Conservation (phyloP, 2,888 invertebrate species). For the Heliconius charithonia region DNA sequence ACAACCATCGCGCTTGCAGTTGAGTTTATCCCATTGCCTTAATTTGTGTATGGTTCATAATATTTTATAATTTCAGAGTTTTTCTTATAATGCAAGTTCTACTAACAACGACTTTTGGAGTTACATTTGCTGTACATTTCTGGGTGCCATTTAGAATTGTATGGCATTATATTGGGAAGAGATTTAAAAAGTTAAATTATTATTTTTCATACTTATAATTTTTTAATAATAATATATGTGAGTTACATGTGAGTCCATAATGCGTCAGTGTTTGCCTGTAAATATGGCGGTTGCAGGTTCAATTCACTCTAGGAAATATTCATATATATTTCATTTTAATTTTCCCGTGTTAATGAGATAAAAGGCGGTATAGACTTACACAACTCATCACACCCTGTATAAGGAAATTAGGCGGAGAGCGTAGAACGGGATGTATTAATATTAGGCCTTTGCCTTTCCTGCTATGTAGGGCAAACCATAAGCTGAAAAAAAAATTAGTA, state of each 20-base stretch:
- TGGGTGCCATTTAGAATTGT: conserved; percentile 68
- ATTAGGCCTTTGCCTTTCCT: no score
- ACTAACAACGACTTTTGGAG: conserved; percentile 57
- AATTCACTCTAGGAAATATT: no score
- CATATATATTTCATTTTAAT: background rate
- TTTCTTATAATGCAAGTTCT: conserved; percentile 57
- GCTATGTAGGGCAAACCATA: no score
- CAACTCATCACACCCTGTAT: background rate
- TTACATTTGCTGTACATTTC: conserved; percentile 64
- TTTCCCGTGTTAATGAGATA: background rate
- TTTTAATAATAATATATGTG: background rate
- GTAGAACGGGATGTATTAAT: background rate
- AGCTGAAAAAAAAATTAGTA: no score
- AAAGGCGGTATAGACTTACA: background rate
- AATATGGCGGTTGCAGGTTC: background rate
- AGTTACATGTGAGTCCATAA: background rate
- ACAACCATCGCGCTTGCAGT: background rate
- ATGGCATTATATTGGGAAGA: conserved; percentile 64
- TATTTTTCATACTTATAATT: background rate
- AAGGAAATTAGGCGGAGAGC: background rate
- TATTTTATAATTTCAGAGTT: conserved; percentile 53
- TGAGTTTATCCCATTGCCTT: no score
- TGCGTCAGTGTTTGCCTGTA: background rate
- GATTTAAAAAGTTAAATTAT: conserved; percentile 53
- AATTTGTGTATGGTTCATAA: background rate